A percentile compares a stretch with the other conserved stretches of the same genome.
phyloP scores from a whole-genome alignment of 2,797 vertebrate genomes.

The Ptychobarbus kaznakovi region DNA sequence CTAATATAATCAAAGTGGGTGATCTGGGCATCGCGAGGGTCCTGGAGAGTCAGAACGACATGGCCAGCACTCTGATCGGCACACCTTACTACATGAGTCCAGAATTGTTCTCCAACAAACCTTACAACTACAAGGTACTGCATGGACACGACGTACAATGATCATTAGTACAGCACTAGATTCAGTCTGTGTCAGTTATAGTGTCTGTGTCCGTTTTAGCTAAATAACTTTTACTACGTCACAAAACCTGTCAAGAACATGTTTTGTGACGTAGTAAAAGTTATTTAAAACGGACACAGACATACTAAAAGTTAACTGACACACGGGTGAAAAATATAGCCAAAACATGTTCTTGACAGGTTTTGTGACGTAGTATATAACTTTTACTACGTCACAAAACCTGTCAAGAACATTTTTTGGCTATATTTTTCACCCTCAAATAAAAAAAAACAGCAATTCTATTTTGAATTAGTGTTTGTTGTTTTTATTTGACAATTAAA shows the following conservation, averaged over 20 bases:
- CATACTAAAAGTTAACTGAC: too few species aligned
- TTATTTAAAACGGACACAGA: too few species aligned
- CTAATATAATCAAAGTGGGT: constrained; percentile 97
- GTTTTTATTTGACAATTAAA: neutral
- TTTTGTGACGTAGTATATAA: too few species aligned
- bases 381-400: neutral
- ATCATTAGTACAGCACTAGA: too few species aligned
- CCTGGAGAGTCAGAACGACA: constrained; percentile 93
- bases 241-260: neutral
- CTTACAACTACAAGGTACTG: constrained; percentile 96
- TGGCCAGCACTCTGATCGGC: constrained; percentile 97
- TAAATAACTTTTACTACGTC: neutral
- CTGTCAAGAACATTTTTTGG: neutral
- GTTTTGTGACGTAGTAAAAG: too few species aligned
- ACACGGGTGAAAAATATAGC: too few species aligned
- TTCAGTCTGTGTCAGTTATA: too few species aligned
- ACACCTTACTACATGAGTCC: constrained; percentile 99
- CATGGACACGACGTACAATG: neutral
- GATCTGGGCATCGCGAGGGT: constrained; percentile 96
- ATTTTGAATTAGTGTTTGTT: neutral
- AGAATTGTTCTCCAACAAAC: constrained; percentile 95
- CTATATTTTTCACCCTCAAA: neutral
- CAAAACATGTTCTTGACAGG: too few species aligned
- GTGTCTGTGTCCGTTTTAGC: neutral
- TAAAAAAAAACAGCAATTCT: neutral